Percentiles rank a stretch among this genome's conserved stretches.
Evolutionary conservation across 30 jellyfish, hydroid and myxozoan species (phyloP).

Genomic region (Phacellophora camtschatica): DNA sequence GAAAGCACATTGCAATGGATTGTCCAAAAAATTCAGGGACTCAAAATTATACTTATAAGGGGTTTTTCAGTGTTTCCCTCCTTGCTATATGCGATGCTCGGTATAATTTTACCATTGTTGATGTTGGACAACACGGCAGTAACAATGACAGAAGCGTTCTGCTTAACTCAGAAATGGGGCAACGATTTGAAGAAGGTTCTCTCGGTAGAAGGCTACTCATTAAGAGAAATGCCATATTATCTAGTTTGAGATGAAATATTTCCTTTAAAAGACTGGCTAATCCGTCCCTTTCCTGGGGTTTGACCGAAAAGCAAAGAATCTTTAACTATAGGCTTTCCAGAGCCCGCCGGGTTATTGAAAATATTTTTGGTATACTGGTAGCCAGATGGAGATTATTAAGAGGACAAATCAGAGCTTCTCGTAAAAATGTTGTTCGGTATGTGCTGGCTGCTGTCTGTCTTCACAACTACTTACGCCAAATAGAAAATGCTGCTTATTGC

Average conservation of each 20-base stretch:
- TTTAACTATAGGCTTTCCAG: conserved; percentile 51
- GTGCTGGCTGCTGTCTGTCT: conserved; percentile 32
- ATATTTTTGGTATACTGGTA: conserved; percentile 18
- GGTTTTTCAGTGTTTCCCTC: conserved; percentile 38
- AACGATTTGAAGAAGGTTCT: conserved; percentile 22
- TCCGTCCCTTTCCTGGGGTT: conserved; percentile 58
- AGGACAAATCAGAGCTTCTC: conserved; percentile 12
- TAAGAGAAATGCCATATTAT: conserved; percentile 20
- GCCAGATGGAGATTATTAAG: conserved; percentile 46
- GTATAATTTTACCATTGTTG: conserved; percentile 27
- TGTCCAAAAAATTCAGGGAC: conserved; percentile 51
- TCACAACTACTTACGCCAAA: conserved; percentile 44
- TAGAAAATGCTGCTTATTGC: conserved; percentile 49
- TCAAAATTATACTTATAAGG: conserved; percentile 12
- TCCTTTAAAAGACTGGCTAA: conserved; percentile 56
- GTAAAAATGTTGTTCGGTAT: conserved; percentile 13
- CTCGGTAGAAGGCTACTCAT: not conserved
- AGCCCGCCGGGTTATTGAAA: conserved; percentile 5
- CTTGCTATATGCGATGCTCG: conserved; percentile 74
- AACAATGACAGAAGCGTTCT: conserved; percentile 51
- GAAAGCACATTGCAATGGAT: conserved; percentile 68
- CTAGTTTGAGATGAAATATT: conserved; percentile 56
- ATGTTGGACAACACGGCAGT: conserved; percentile 37
- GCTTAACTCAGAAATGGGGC: conserved; percentile 35
- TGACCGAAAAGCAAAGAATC: not conserved